Conservation (phyloP, 2,888 invertebrate species). For the Sarcophaga variegata region DNA sequence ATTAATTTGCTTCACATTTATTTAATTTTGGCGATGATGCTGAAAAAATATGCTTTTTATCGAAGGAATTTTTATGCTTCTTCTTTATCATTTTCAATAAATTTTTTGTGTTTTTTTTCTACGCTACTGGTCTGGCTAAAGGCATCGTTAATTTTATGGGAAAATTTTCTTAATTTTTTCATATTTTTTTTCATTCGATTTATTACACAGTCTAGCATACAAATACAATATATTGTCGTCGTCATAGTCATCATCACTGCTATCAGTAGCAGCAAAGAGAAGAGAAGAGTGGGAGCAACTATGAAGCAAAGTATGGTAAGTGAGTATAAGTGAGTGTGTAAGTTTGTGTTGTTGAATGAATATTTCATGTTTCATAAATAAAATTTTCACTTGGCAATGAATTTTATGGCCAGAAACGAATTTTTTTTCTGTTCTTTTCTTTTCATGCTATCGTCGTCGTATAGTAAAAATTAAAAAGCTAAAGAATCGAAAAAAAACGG, state of each 20-base stretch:
- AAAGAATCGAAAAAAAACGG: background rate
- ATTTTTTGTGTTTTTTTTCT: background rate
- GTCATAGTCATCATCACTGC: background rate
- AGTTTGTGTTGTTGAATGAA: conserved; percentile 60
- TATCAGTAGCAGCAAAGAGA: too few species aligned
- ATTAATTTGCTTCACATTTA: conserved; percentile 9
- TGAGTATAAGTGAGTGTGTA: background rate
- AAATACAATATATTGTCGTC: conserved; percentile 29
- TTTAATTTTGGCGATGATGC: conserved; percentile 46
- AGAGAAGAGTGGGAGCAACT: too few species aligned
- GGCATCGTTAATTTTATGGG: conserved; percentile 11
- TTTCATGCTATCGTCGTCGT: background rate
- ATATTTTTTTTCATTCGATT: background rate
- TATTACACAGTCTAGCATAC: conserved; percentile 1
- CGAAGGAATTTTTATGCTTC: conserved; percentile 1
- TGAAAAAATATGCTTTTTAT: conserved; percentile 28
- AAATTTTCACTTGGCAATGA: conserved; percentile 67
- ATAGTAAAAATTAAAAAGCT: background rate
- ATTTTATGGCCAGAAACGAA: conserved; percentile 57
- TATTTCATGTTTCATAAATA: conserved; percentile 63
- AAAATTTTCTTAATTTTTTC: conserved; percentile 20
- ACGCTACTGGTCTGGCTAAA: background rate
- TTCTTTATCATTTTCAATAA: background rate
- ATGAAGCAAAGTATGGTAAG: background rate
- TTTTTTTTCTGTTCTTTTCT: background rate